Evolutionary conservation across 2,888 invertebrate genomes (phyloP).

Genomic region (Imbricaverruca yamaguchii): DNA sequence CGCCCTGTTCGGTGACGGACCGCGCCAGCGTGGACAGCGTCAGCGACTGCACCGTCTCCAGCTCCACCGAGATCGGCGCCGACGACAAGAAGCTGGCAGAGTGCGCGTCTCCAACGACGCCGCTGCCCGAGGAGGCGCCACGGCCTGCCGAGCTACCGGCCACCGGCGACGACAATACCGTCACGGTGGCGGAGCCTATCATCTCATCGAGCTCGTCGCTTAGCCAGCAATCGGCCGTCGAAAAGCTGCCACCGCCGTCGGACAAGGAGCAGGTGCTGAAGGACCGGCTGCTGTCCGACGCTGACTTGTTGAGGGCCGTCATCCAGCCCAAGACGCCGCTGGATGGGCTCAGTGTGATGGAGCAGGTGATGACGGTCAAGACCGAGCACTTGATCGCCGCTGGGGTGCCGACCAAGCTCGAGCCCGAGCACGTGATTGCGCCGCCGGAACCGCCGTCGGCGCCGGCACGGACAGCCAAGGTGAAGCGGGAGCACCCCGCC

Average conservation of each 20-base stretch:
- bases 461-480: conserved; percentile 23
- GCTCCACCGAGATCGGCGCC: conserved; percentile 20
- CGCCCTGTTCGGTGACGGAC: conserved; percentile 15
- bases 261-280: not conserved
- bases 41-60: conserved; percentile 23
- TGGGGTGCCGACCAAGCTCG: too few species aligned
- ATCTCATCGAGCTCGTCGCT: conserved; percentile 7
- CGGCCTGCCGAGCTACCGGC: conserved; percentile 17
- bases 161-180: not conserved
- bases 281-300: not conserved
- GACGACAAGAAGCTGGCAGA: conserved; percentile 17
- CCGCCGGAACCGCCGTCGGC: not conserved
- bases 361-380: conserved; percentile 20
- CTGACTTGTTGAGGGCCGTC: conserved; percentile 23
- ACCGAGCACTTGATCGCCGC: conserved; percentile 3
- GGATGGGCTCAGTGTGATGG: not conserved
- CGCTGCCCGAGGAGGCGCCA: conserved; percentile 12
- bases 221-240: not conserved
- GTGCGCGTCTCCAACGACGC: conserved; percentile 10
- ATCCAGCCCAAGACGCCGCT: conserved; percentile 26
- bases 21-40: conserved; percentile 23
- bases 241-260: not conserved
- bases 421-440: not conserved
- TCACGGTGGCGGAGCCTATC: conserved; percentile 17
- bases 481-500: not conserved